A percentile compares a stretch with the other conserved stretches of the same genome.
phyloP scores from a whole-genome alignment of 2,797 vertebrate genomes.

The Arnoldichthys spilopterus region DNA sequence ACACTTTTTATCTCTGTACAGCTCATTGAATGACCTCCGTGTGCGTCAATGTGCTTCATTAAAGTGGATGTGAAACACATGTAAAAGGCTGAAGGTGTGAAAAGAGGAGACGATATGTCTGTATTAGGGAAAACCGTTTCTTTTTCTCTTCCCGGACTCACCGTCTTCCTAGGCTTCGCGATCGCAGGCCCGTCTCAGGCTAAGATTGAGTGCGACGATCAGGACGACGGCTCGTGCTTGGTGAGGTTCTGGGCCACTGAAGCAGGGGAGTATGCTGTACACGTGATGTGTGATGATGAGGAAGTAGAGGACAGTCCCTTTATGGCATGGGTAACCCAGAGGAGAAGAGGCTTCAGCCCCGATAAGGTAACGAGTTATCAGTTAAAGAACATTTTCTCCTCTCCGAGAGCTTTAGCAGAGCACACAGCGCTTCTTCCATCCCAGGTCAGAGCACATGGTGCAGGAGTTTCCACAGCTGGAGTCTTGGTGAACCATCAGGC shows the following conservation, averaged over 20 bases:
- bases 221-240: slow-evolving; percentile 74
- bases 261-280: slow-evolving; percentile 63
- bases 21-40: too few relatives aligned
- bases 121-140: background rate
- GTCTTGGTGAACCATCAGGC: slow-evolving; percentile 71
- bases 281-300: slow-evolving; percentile 7
- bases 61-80: too few relatives aligned
- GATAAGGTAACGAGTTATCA: slow-evolving; percentile 64
- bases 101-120: too few relatives aligned
- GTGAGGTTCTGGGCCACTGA: slow-evolving; percentile 76
- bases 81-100: too few relatives aligned
- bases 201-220: slow-evolving; percentile 67
- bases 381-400: slow-evolving; percentile 23
- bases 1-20: too few relatives aligned
- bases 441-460: slow-evolving; percentile 21
- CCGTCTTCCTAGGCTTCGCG: slow-evolving; percentile 69
- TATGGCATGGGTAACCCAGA: slow-evolving; percentile 75
- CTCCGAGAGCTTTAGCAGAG: slow-evolving; percentile 60
- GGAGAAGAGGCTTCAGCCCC: slow-evolving; percentile 74
- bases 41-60: too few relatives aligned
- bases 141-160: background rate
- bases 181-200: slow-evolving; percentile 63
- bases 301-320: slow-evolving; percentile 74
- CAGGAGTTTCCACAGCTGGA: slow-evolving; percentile 74
- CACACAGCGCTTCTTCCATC: background rate